phyloP scores from a whole-genome alignment of 2,888 invertebrate species.

The Candidula unifasciata region DNA sequence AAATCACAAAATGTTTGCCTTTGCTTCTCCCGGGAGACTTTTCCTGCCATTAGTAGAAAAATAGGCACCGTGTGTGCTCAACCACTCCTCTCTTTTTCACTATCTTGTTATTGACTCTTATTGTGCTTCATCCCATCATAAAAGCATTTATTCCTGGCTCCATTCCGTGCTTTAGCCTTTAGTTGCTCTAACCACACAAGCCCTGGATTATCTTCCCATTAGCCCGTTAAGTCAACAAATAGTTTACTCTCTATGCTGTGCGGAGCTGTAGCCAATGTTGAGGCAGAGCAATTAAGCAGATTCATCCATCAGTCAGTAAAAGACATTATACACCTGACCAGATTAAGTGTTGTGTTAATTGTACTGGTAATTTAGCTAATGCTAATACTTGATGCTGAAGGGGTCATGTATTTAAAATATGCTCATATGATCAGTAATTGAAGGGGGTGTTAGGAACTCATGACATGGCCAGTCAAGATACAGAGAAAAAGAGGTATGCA shows the following conservation, averaged over 20 bases:
- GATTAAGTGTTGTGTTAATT: no score
- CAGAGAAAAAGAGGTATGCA: slow-evolving; percentile 13
- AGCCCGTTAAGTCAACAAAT: neutral
- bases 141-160: no score
- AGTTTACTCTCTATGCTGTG: neutral
- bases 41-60: no score
- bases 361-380: no score
- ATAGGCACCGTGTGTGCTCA: no score
- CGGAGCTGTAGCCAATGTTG: neutral
- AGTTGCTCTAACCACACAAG: neutral
- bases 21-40: no score
- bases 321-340: neutral
- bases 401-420: neutral
- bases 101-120: no score
- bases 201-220: neutral
- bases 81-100: no score
- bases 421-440: neutral
- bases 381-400: neutral
- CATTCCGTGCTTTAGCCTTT: no score
- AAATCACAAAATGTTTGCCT: no score
- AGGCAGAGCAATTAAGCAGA: neutral
- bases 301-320: slow-evolving; percentile 19
- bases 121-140: no score
- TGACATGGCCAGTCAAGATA: neutral
- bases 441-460: no score